phyloP scores from a whole-genome alignment of 2,888 invertebrate species.

The Holacanthella duospinosa region DNA sequence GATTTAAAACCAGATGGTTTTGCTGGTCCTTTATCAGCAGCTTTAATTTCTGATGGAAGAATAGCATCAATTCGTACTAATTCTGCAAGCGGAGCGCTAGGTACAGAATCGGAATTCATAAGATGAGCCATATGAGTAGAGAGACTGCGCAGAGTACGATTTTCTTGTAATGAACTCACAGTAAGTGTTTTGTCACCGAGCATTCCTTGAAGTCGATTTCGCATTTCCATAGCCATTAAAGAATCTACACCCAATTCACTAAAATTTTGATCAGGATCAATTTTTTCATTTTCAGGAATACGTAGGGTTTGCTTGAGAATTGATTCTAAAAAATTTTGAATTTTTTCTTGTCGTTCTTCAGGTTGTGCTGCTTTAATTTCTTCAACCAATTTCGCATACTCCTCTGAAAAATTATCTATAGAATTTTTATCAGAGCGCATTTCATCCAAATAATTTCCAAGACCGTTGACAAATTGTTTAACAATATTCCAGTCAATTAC shows the following conservation, averaged over 20 bases:
- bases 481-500: constrained; percentile 13
- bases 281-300: constrained; percentile 14
- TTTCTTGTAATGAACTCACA: constrained; percentile 3
- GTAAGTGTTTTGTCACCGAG: constrained; percentile 9
- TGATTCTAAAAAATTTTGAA: not conserved
- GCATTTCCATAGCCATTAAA: constrained; percentile 27
- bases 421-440: constrained; percentile 14
- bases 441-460: constrained; percentile 21
- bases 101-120: constrained; percentile 1
- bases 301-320: constrained; percentile 8
- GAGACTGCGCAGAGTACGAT: constrained; percentile 6
- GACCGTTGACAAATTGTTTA: constrained; percentile 11
- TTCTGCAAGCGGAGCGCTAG: not conserved
- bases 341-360: constrained; percentile 14
- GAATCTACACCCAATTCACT: constrained; percentile 27
- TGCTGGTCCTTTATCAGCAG: not conserved
- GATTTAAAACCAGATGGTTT: constrained; percentile 18
- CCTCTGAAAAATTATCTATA: constrained; percentile 10
- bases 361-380: constrained; percentile 18
- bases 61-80: constrained; percentile 14
- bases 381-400: constrained; percentile 20
- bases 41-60: constrained; percentile 17
- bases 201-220: constrained; percentile 10
- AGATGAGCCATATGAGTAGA: constrained; percentile 4
- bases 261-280: constrained; percentile 26